A percentile compares a stretch with the other conserved stretches of the same genome.
Conservation (phyloP, 2,113 vertebrate genomes). For the Formicarius rufipectus region DNA sequence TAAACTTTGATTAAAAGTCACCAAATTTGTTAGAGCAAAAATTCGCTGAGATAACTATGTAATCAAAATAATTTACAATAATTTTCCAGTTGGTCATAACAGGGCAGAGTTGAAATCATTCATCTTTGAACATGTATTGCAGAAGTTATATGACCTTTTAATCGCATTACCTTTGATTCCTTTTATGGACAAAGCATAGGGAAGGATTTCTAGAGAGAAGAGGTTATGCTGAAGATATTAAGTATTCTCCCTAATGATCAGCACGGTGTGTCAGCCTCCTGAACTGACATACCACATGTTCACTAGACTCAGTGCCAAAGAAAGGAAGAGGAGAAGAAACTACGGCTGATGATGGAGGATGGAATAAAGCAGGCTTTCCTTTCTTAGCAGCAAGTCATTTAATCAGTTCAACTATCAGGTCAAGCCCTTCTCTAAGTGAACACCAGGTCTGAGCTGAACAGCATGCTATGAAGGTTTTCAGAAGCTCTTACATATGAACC, state of each 20-base stretch:
- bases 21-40: not conserved
- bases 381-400: not conserved
- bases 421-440: not conserved
- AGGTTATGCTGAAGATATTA: not conserved
- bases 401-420: not conserved
- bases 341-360: not conserved
- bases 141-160: not conserved
- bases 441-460: not conserved
- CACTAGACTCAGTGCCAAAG: fast-evolving
- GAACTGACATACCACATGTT: not conserved
- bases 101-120: not conserved
- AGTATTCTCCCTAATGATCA: not conserved
- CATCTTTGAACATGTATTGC: not conserved
- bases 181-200: not conserved
- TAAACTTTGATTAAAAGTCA: not conserved
- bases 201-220: not conserved
- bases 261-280: not conserved
- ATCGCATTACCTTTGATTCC: not conserved
- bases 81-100: not conserved
- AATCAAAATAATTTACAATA: not conserved
- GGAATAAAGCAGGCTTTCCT: not conserved
- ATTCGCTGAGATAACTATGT: not conserved
- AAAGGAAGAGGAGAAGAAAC: not conserved
- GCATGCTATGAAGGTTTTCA: not conserved
- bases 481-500: not conserved